Evolutionary conservation across 2,888 invertebrate species (phyloP), one percentile per base, ranked within the genome.

Genomic region (Athalia circularis): DNA sequence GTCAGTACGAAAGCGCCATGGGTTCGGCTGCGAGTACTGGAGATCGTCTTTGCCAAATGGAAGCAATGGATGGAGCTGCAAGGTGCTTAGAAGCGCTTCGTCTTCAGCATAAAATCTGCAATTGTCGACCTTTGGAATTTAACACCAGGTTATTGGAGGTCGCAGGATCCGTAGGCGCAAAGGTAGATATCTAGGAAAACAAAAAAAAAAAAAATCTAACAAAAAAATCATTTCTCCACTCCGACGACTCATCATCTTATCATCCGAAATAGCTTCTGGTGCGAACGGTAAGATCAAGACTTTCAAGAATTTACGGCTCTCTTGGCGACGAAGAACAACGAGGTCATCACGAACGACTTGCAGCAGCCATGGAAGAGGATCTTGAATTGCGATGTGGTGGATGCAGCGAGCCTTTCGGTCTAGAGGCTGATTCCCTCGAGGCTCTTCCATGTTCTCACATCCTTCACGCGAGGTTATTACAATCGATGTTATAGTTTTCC

Each of bases 1-100:
- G 96, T 77, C 96, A 96, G 87, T 97, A 97, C 87, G 96, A 96
- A 90, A 95, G 95, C 84, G 96, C 96, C 0, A 96, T 96, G 96
- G 96, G 96, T 0, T 92, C 93, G 3, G 95, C 96, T 0, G 95
- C 96, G 0, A 94, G 95, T 0, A 92, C 96, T 84, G 96, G 96
- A 0, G 96, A 97, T 90, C 93, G 96, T 0, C 93, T 96, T 80
- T 95, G 96, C 7, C 96, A 96, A 88, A 96, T 97, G 96, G 96
- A 96, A 85, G 96, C 96, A 0, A 96, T 96, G 96, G 96, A 96
- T 85, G 96, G 96, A 0, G 96, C 95, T 0, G 96, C 96, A 0
- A 91, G 96, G 65, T 96, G 96, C 84, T 91, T 96, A 57, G 96
- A 96, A 86, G 95, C 95, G 0, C 90, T 96, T 50, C 91, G 96